A percentile compares a stretch with the other conserved stretches of the same genome.
Conservation (phyloP, 2,113 vertebrate genomes). For the Petroica traversi region DNA sequence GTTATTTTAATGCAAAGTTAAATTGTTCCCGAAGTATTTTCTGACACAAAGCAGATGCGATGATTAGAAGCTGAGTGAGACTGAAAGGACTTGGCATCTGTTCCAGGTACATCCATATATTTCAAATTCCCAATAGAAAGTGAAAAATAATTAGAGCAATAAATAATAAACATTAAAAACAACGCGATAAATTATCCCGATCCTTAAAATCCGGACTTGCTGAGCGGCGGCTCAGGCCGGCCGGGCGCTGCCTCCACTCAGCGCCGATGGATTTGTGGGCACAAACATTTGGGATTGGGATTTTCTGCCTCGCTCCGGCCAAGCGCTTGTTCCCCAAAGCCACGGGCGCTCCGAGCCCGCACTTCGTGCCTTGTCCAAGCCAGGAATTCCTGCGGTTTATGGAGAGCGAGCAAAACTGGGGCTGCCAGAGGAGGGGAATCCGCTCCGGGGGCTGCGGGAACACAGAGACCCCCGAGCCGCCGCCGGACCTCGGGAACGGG, state of each 20-base stretch:
- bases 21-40: constrained; percentile 63
- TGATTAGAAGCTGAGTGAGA: constrained; percentile 54
- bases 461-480: neutral
- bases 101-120: constrained; percentile 55
- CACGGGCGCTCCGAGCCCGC: neutral
- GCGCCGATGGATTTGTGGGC: constrained; percentile 30
- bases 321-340: neutral
- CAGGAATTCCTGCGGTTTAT: constrained; percentile 24
- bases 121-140: constrained; percentile 58
- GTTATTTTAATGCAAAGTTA: constrained; percentile 59
- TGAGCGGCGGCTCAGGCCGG: constrained; percentile 18
- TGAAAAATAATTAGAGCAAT: constrained; percentile 59
- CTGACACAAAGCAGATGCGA: constrained; percentile 70
- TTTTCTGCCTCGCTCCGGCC: neutral
- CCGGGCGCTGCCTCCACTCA: neutral
- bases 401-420: neutral
- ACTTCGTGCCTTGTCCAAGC: constrained; percentile 42
- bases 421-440: neutral
- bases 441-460: neutral
- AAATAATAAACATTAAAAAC: constrained; percentile 59
- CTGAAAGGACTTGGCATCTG: constrained; percentile 52
- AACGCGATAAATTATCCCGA: constrained; percentile 39
- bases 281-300: constrained; percentile 26
- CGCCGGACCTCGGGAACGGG: neutral
- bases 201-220: constrained; percentile 27